phyloP scores from a whole-genome alignment of 2,797 vertebrate species.

The Petrocephalus sullivani region DNA sequence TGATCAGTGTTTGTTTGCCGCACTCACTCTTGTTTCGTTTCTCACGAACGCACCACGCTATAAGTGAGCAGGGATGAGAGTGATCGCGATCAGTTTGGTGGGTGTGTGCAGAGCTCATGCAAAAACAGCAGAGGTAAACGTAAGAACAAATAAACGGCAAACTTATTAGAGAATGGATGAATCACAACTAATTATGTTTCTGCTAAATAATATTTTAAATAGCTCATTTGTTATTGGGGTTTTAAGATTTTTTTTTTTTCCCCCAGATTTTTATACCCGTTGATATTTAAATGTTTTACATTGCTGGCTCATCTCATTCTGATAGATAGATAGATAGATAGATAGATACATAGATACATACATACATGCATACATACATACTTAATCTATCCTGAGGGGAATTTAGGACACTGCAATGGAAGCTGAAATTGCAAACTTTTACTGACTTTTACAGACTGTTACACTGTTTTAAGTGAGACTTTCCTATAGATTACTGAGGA shows the following conservation, averaged over 20 bases:
- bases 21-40: neutral
- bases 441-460: too few relatives aligned
- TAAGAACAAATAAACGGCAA: neutral
- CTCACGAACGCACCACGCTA: neutral
- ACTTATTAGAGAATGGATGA: neutral
- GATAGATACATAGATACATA: too few relatives aligned
- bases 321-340: too few relatives aligned
- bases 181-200: neutral
- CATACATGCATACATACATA: too few relatives aligned
- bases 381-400: too few relatives aligned
- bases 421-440: too few relatives aligned
- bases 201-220: neutral
- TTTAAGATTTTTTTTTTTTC: neutral
- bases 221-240: neutral
- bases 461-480: neutral
- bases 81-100: neutral
- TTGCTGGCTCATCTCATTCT: neutral
- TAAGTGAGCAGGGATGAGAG: neutral
- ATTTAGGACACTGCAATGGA: too few relatives aligned
- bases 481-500: neutral
- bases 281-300: neutral
- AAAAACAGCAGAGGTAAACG: neutral
- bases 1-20: neutral
- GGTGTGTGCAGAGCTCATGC: neutral
- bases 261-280: neutral